Evolutionary conservation across 37 sponge, comb jelly and placozoan genomes (phyloP).

Genomic region (Spongilla lacustris): DNA sequence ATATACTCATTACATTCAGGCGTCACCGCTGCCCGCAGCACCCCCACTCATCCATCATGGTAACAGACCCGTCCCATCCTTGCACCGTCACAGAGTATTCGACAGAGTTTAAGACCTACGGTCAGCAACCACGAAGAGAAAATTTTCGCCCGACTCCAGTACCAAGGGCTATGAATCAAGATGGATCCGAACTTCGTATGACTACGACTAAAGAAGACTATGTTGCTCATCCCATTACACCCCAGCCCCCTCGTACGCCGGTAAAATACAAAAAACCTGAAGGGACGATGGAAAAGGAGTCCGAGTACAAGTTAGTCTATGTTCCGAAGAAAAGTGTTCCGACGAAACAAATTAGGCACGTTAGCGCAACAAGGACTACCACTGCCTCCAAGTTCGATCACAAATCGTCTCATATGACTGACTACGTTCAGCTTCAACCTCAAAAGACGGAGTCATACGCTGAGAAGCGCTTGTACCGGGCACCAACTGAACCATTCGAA

Average conservation of each 20-base stretch:
- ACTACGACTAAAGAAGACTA: slow-evolving; percentile 62
- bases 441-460: slow-evolving; percentile 19
- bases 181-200: background rate
- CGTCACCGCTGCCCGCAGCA: slow-evolving; percentile 80
- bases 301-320: slow-evolving; percentile 58
- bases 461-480: slow-evolving; percentile 44
- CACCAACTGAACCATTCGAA: slow-evolving; percentile 63
- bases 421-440: slow-evolving; percentile 45
- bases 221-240: slow-evolving; percentile 42
- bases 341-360: slow-evolving; percentile 29
- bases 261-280: slow-evolving; percentile 41
- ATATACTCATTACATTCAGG: slow-evolving; percentile 16
- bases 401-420: slow-evolving; percentile 52
- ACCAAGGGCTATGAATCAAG: background rate
- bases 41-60: slow-evolving; percentile 35
- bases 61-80: background rate
- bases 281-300: slow-evolving; percentile 44
- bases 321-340: slow-evolving; percentile 49
- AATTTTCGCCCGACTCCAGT: slow-evolving; percentile 28
- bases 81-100: slow-evolving; percentile 62
- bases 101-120: slow-evolving; percentile 37
- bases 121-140: slow-evolving; percentile 24
- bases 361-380: background rate
- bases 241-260: slow-evolving; percentile 12
- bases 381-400: slow-evolving; percentile 23